Percentiles rank a stretch among this genome's conserved stretches.
phyloP scores from a whole-genome alignment of 2,888 invertebrate genomes.

The Lithophane ornitopus region DNA sequence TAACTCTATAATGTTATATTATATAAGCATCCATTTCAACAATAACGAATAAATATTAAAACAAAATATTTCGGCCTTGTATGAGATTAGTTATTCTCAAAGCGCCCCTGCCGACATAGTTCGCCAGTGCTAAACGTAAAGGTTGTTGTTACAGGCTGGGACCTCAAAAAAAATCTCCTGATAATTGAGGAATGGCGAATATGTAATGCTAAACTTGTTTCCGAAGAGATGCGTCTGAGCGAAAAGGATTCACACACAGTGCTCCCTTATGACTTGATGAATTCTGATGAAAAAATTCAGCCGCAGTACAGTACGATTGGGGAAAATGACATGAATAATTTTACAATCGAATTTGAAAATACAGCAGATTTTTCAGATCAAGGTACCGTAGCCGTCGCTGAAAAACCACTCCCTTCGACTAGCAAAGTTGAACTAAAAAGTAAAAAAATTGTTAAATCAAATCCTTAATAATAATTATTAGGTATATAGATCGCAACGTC shows the following conservation, averaged over 20 bases:
- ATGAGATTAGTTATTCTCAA: not conserved
- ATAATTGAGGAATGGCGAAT: conserved; percentile 91
- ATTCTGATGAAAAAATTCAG: not conserved
- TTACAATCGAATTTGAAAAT: conserved; percentile 53
- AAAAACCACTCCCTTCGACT: not conserved
- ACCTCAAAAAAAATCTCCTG: conserved; percentile 89
- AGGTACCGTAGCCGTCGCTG: no score
- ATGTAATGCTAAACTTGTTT: conserved; percentile 44
- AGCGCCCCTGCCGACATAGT: not conserved
- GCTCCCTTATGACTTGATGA: not conserved
- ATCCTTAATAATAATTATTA: not conserved
- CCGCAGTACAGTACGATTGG: not conserved
- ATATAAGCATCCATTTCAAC: not conserved
- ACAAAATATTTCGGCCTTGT: not conserved
- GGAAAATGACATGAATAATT: conserved; percentile 15
- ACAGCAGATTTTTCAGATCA: not conserved
- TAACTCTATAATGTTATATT: not conserved
- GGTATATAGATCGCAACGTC: not conserved
- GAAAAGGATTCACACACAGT: not conserved
- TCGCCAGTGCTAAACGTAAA: not conserved
- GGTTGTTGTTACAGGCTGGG: conserved; percentile 89
- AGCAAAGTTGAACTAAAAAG: no score
- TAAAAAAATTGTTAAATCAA: not conserved
- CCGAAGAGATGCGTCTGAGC: not conserved
- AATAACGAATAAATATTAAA: no score